Conservation (phyloP, 1,140 invertebrate genomes). For the Geopemphigus sp. region DNA sequence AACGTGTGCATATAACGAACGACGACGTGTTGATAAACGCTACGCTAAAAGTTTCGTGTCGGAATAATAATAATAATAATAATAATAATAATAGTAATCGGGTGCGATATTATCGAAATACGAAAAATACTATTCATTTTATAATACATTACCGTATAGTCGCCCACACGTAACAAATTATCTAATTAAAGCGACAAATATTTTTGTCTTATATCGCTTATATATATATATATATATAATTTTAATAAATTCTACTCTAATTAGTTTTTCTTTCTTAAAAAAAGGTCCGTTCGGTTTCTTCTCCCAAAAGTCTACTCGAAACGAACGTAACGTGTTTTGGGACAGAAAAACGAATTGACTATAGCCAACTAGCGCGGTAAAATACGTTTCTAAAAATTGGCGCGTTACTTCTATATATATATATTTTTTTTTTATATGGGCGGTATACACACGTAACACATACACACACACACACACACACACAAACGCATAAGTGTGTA, state of each 20-base stretch:
- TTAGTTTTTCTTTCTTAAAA: not conserved
- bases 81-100: not conserved
- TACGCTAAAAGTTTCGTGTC: not conserved
- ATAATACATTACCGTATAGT: conserved; percentile 19
- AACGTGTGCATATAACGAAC: conserved; percentile 3
- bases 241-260: not conserved
- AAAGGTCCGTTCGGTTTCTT: not conserved
- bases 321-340: not conserved
- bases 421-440: no score
- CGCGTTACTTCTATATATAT: not conserved
- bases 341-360: conserved; percentile 22
- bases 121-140: conserved; percentile 11
- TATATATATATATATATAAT: not conserved
- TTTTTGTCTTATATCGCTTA: not conserved
- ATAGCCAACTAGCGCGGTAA: conserved; percentile 7
- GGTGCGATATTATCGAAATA: conserved; percentile 16
- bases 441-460: not conserved
- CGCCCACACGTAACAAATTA: not conserved
- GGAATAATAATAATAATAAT: no score
- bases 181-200: conserved; percentile 24
- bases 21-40: not conserved
- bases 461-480: not conserved
- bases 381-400: conserved; percentile 16
- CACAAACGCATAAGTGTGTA: not conserved
- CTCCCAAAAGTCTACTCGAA: not conserved